A percentile compares a stretch with the other conserved stretches of the same genome.
Conservation (phyloP, 2,797 vertebrate species). For the Cyprinodon diabolis region DNA sequence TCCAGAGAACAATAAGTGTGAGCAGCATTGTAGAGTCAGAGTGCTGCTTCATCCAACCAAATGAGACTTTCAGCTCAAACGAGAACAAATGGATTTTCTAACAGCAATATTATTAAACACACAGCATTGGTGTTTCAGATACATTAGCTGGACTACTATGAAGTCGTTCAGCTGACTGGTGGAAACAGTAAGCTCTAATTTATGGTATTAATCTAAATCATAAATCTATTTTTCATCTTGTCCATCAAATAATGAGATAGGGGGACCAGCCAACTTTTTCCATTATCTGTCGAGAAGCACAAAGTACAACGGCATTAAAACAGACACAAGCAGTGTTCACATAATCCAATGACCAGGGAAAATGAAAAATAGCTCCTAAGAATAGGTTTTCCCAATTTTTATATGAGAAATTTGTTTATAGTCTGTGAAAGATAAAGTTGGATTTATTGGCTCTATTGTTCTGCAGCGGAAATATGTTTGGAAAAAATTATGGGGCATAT, state of each 20-base stretch:
- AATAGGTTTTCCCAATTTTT: conserved; percentile 53
- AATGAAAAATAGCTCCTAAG: conserved; percentile 44
- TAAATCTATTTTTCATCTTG: conserved; percentile 79
- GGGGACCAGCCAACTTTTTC: conserved; percentile 63
- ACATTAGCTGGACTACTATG: conserved; percentile 78
- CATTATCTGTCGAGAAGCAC: conserved; percentile 60
- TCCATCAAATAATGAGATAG: conserved; percentile 77
- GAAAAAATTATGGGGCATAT: conserved; percentile 34
- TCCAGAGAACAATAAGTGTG: conserved; percentile 46
- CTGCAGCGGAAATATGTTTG: conserved; percentile 31
- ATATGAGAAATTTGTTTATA: conserved; percentile 55
- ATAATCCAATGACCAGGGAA: conserved; percentile 28
- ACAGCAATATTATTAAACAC: conserved; percentile 81
- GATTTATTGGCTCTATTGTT: conserved; percentile 57
- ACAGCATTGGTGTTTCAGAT: conserved; percentile 71
- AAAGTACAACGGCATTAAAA: conserved; percentile 32
- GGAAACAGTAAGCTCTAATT: conserved; percentile 79
- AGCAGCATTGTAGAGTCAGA: conserved; percentile 64
- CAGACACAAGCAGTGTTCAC: conserved; percentile 11
- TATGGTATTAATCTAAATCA: conserved; percentile 81
- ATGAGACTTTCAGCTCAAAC: conserved; percentile 77
- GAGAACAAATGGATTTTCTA: conserved; percentile 81
- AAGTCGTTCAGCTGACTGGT: conserved; percentile 77
- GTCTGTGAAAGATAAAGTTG: conserved; percentile 40
- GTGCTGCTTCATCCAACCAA: conserved; percentile 70